Evolutionary conservation across 2,888 invertebrate genomes (phyloP).

Genomic region (Ferrisia virgata): DNA sequence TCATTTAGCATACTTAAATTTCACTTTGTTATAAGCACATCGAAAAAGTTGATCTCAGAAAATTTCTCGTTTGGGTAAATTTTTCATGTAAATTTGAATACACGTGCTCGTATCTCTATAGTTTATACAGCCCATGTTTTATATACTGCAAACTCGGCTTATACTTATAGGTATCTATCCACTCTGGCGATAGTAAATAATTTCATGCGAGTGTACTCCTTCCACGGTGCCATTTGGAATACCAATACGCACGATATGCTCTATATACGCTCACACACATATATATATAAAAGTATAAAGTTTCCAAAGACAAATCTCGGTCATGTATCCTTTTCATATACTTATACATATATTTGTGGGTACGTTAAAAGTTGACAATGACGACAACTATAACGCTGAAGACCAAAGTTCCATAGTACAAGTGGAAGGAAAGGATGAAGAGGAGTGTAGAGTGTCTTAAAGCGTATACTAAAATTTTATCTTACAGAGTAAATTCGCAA

Average conservation of each 20-base stretch:
- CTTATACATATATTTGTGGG: neutral
- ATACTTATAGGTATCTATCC: neutral
- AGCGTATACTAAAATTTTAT: neutral
- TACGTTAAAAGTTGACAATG: neutral
- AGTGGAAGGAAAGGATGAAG: neutral
- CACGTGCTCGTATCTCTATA: too few relatives aligned
- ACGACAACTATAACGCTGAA: neutral
- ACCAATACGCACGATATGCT: constrained; percentile 1
- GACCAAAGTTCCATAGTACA: neutral
- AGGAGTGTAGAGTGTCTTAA: neutral
- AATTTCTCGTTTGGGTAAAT: neutral
- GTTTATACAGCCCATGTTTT: neutral
- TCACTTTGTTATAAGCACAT: neutral
- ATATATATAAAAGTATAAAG: neutral
- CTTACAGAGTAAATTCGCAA: neutral
- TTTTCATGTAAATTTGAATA: neutral
- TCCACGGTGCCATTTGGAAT: neutral
- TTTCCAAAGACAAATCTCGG: neutral
- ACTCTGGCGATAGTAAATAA: neutral
- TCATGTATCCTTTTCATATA: neutral
- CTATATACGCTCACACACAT: neutral
- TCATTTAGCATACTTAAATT: too few relatives aligned
- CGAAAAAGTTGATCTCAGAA: neutral
- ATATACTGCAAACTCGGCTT: neutral
- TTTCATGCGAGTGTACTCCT: neutral